These are phyloP conservation scores for Ormia ochracea DNA, from an alignment of 2,888 invertebrate genomes.

Conservation along the genomic window DNA sequence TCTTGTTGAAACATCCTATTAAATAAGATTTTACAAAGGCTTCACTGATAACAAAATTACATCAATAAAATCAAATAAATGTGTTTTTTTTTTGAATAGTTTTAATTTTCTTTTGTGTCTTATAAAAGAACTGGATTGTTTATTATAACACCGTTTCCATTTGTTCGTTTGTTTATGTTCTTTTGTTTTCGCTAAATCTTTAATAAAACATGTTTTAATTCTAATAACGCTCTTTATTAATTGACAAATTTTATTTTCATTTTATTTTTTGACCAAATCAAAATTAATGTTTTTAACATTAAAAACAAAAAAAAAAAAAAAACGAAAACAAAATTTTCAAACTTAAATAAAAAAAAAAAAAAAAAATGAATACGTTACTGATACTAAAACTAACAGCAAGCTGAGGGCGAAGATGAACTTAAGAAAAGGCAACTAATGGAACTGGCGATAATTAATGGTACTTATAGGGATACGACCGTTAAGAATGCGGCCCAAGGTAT, in stretches of 20 bases:
- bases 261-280: slow-evolving; percentile 53
- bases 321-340: slow-evolving; percentile 22
- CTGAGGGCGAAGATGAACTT: slow-evolving; percentile 99
- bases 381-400: slow-evolving; percentile 84
- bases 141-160: background rate
- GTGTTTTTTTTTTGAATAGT: too few relatives aligned
- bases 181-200: background rate
- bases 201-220: slow-evolving; percentile 33
- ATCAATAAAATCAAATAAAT: too few relatives aligned
- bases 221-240: slow-evolving; percentile 49
- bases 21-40: too few relatives aligned
- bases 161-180: background rate
- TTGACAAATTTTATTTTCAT: slow-evolving; percentile 51
- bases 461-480: slow-evolving; percentile 96
- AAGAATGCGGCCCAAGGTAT: slow-evolving; percentile 91
- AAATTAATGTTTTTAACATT: slow-evolving; percentile 47
- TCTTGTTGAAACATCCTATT: too few relatives aligned
- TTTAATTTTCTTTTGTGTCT: too few relatives aligned
- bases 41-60: too few relatives aligned
- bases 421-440: slow-evolving; percentile 99
- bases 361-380: slow-evolving; percentile 61
- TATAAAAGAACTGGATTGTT: background rate
- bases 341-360: slow-evolving; percentile 24
- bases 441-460: slow-evolving; percentile 99
- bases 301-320: too few relatives aligned